Conservation (phyloP, 2,113 vertebrate species). For the Limanda limanda region DNA sequence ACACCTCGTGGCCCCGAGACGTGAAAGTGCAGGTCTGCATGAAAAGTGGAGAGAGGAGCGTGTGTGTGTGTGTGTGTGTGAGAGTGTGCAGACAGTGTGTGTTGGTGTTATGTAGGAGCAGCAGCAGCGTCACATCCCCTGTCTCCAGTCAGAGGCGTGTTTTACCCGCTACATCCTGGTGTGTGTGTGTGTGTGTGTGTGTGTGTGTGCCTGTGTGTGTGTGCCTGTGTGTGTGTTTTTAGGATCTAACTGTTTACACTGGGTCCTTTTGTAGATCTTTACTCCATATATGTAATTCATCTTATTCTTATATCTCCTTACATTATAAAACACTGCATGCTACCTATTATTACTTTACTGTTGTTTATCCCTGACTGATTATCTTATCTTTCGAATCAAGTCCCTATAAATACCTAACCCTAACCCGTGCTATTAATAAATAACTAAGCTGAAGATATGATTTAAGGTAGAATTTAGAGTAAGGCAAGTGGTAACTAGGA, state of each 20-base stretch:
- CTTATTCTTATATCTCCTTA: too few species aligned
- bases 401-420: not conserved
- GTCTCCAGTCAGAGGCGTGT: constrained; percentile 33
- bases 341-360: too few species aligned
- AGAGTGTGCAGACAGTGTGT: constrained; percentile 43
- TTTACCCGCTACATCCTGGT: constrained; percentile 16
- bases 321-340: too few species aligned
- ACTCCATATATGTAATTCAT: too few species aligned
- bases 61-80: constrained; percentile 22
- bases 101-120: constrained; percentile 66
- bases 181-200: too few species aligned
- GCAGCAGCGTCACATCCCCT: constrained; percentile 74
- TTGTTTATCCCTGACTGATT: too few species aligned
- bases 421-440: too few species aligned
- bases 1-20: constrained; percentile 27
- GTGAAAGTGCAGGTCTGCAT: constrained; percentile 14
- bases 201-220: too few species aligned
- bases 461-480: not conserved
- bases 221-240: too few species aligned
- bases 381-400: not conserved
- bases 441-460: too few species aligned
- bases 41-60: not conserved
- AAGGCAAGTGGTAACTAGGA: not conserved
- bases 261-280: too few species aligned
- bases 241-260: too few species aligned